phyloP scores from a whole-genome alignment of 2,113 vertebrate species.

The Hippocampus abdominalis region DNA sequence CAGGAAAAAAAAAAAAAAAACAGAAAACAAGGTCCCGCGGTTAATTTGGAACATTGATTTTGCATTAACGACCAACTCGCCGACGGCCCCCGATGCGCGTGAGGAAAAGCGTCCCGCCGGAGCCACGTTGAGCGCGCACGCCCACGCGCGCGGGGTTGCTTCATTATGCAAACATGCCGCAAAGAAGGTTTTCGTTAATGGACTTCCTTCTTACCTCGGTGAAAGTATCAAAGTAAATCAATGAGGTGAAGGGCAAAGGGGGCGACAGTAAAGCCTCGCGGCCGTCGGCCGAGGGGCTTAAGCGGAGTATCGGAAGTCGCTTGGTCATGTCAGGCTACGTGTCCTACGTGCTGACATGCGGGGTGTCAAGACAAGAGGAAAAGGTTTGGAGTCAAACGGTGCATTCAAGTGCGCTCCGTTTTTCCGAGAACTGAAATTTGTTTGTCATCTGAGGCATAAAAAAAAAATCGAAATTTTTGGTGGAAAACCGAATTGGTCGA shows the following conservation, averaged over 20 bases:
- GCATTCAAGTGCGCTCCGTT: no score
- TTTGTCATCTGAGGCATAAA: no score
- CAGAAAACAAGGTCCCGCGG: constrained; percentile 49
- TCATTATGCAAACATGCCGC: constrained; percentile 66
- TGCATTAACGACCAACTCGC: constrained; percentile 65
- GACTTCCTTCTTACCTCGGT: constrained; percentile 69
- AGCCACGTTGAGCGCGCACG: constrained; percentile 9
- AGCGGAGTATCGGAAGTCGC: constrained; percentile 10
- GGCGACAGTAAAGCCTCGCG: constrained; percentile 44
- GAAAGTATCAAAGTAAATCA: constrained; percentile 73
- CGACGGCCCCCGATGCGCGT: constrained; percentile 62
- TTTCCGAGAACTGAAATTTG: no score
- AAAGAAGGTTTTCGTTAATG: constrained; percentile 67
- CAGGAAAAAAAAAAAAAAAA: constrained; percentile 15
- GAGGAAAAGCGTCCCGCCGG: constrained; percentile 40
- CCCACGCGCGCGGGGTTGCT: constrained; percentile 28
- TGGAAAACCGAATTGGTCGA: no score
- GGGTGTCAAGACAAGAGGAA: no score
- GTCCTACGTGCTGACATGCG: not conserved
- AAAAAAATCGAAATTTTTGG: no score
- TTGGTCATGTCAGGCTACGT: not conserved
- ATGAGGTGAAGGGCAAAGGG: constrained; percentile 70
- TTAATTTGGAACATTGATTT: constrained; percentile 77
- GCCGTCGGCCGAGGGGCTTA: constrained; percentile 39
- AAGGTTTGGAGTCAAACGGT: no score